Evolutionary conservation across 2,113 vertebrate species (phyloP).

Genomic region (cat (Felis catus)): F.catus_Fca126_mat1.0 CM031412.1:187320001-187320500

Average conservation of each 20-base stretch:
- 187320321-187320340: background rate
- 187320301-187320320: background rate
- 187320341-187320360: background rate
- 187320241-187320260: background rate
- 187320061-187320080: background rate
- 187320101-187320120: conserved; percentile 38
- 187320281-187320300: conserved; percentile 38
- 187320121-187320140: background rate
- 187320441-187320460: background rate
- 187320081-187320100: background rate
- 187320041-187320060: background rate
- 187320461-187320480: background rate
- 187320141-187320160: conserved; percentile 45
- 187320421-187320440: background rate
- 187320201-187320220: conserved; percentile 48
- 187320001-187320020: background rate
- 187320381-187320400: background rate
- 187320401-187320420: background rate
- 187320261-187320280: conserved; percentile 54
- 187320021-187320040: background rate
- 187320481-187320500: background rate
- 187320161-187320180: conserved; percentile 58
- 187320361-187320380: background rate
- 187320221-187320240: conserved; percentile 72
- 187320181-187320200: conserved; percentile 39